Percentiles rank a stretch among this genome's conserved stretches.
Evolutionary conservation across 2,113 vertebrate genomes (phyloP).

Genomic region (Reinhardtius hippoglossoides): DNA sequence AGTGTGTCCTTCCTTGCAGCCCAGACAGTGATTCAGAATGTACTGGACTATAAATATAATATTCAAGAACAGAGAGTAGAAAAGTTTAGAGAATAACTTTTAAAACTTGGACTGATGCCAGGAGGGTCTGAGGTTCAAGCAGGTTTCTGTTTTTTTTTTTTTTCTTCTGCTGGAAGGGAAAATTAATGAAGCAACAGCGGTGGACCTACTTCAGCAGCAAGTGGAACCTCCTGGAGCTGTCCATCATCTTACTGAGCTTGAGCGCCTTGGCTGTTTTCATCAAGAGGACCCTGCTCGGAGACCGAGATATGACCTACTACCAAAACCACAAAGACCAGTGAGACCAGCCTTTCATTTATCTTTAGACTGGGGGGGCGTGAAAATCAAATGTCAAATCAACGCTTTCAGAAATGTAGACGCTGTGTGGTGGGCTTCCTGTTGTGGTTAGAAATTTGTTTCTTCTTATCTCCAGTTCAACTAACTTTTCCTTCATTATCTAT

Average conservation of each 20-base stretch:
- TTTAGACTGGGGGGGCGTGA: no score
- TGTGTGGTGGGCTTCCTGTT: no score
- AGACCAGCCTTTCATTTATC: conserved; percentile 30
- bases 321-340: conserved; percentile 85
- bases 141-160: not conserved
- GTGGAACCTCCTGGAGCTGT: conserved; percentile 89
- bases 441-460: no score
- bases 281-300: conserved; percentile 83
- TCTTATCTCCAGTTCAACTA: no score
- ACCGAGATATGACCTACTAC: conserved; percentile 85
- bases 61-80: no score
- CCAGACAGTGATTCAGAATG: no score
- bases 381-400: not conserved
- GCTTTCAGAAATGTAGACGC: no score
- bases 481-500: no score
- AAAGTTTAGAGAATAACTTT: no score
- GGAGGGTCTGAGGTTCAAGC: not conserved
- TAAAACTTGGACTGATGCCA: no score
- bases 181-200: conserved; percentile 84
- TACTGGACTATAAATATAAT: no score
- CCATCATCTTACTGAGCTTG: conserved; percentile 90
- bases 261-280: conserved; percentile 87
- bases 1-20: no score
- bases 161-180: conserved; percentile 79
- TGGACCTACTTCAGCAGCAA: conserved; percentile 88